Conservation (phyloP, 2,888 invertebrate genomes). For the Drosophila mercatorum region DNA sequence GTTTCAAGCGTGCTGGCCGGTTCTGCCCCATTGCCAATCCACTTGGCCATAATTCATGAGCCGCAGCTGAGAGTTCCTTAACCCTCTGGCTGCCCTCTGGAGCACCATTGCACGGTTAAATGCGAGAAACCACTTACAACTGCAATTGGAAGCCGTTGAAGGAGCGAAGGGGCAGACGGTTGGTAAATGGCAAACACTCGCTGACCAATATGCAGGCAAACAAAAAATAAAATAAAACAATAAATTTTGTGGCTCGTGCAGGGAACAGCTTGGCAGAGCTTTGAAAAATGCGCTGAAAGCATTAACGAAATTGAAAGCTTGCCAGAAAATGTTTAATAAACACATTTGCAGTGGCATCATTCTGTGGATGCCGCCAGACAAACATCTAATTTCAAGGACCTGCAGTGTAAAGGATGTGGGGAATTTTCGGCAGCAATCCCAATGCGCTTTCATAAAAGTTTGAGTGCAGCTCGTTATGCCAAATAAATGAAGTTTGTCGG, state of each 20-base stretch:
- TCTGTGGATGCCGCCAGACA: conserved; percentile 11
- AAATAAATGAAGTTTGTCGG: conserved; percentile 61
- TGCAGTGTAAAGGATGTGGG: not conserved
- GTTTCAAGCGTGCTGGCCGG: conserved; percentile 20
- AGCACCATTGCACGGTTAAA: conserved; percentile 30
- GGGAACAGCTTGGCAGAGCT: conserved; percentile 4
- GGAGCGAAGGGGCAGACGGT: not conserved
- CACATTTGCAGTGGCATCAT: conserved; percentile 50
- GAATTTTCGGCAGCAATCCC: conserved; percentile 12
- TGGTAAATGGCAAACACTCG: conserved; percentile 12
- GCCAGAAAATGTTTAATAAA: conserved; percentile 75
- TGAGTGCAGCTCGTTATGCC: conserved; percentile 68
- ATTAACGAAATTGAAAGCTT: conserved; percentile 76
- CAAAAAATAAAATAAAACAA: conserved; percentile 50
- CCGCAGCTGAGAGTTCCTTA: conserved; percentile 56
- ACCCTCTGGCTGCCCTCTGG: conserved; percentile 48
- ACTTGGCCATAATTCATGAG: conserved; percentile 53
- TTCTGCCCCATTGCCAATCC: conserved; percentile 13
- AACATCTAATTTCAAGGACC: conserved; percentile 28
- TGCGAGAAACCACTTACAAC: conserved; percentile 44
- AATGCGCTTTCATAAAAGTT: conserved; percentile 62
- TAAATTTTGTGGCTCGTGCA: conserved; percentile 55
- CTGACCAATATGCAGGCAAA: conserved; percentile 48
- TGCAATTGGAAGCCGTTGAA: conserved; percentile 1
- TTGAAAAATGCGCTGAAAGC: conserved; percentile 50